A percentile compares a stretch with the other conserved stretches of the same genome.
phyloP scores from a whole-genome alignment of 2,888 invertebrate species.

The Auanema sp. region DNA sequence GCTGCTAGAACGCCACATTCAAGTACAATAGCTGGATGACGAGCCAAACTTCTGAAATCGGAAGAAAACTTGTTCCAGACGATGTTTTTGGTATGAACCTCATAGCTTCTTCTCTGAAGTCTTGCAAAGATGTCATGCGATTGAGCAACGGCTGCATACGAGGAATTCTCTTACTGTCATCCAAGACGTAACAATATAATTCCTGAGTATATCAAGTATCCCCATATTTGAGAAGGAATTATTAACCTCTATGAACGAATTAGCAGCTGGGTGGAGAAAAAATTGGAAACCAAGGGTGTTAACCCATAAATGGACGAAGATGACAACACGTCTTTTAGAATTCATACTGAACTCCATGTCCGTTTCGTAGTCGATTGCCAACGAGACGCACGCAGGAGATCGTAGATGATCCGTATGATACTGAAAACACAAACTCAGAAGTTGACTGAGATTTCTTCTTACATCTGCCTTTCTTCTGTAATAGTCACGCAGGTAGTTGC shows the following conservation, averaged over 20 bases:
- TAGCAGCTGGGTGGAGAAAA: conserved; percentile 76
- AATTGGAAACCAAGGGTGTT: conserved; percentile 76
- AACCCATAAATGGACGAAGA: conserved; percentile 79
- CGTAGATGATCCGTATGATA: conserved; percentile 7
- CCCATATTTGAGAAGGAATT: not conserved
- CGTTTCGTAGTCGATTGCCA: conserved; percentile 20
- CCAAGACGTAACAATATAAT: conserved; percentile 74
- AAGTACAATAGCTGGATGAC: conserved; percentile 53
- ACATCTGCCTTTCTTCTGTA: conserved; percentile 45
- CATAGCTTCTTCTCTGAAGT: conserved; percentile 26
- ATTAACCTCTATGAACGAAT: conserved; percentile 75
- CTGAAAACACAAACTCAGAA: not conserved
- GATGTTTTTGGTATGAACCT: not conserved
- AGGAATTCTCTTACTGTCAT: conserved; percentile 67
- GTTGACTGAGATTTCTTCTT: conserved; percentile 12
- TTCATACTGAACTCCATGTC: conserved; percentile 31
- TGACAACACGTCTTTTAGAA: conserved; percentile 74
- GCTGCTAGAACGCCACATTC: conserved; percentile 56
- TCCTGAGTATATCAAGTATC: conserved; percentile 68
- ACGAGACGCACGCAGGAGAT: conserved; percentile 6
- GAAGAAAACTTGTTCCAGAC: not conserved
- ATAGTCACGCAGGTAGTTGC: conserved; percentile 66
- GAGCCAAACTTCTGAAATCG: conserved; percentile 26
- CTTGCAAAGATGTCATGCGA: conserved; percentile 28
- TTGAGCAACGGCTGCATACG: conserved; percentile 58